phyloP scores from a whole-genome alignment of 2,888 invertebrate species.

The Myathropa florea region DNA sequence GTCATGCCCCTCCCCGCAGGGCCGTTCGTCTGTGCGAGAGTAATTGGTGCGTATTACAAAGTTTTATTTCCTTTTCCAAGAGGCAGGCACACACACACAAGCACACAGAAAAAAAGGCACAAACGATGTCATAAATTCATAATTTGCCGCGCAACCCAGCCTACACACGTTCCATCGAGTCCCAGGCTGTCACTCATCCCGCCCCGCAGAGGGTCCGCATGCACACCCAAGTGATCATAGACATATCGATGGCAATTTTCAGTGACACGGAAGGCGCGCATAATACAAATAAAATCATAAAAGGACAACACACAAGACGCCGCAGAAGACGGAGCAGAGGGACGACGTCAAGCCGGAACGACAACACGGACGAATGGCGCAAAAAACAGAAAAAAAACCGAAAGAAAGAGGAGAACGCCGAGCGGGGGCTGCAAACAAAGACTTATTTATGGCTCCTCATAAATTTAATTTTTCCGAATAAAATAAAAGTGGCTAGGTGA shows the following conservation, averaged over 20 bases:
- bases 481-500: conserved; percentile 57
- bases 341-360: conserved; percentile 16
- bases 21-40: conserved; percentile 9
- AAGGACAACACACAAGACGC: conserved; percentile 33
- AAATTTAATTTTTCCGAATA: conserved; percentile 70
- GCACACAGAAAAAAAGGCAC: background rate
- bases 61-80: conserved; percentile 53
- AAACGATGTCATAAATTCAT: conserved; percentile 64
- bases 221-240: conserved; percentile 44
- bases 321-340: background rate
- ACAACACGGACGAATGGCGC: background rate
- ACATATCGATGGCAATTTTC: conserved; percentile 66
- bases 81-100: background rate
- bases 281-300: conserved; percentile 56
- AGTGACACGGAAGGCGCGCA: conserved; percentile 47
- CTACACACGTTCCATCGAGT: background rate
- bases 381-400: background rate
- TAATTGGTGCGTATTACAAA: conserved; percentile 61
- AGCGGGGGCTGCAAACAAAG: conserved; percentile 56
- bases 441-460: conserved; percentile 69
- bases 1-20: background rate
- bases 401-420: conserved; percentile 16
- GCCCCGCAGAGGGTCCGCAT: conserved; percentile 15
- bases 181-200: background rate
- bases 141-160: conserved; percentile 35